A percentile compares a stretch with the other conserved stretches of the same genome.
Evolutionary conservation across 1,140 invertebrate genomes (phyloP).

Genomic region (Polypedilum pembai): DNA sequence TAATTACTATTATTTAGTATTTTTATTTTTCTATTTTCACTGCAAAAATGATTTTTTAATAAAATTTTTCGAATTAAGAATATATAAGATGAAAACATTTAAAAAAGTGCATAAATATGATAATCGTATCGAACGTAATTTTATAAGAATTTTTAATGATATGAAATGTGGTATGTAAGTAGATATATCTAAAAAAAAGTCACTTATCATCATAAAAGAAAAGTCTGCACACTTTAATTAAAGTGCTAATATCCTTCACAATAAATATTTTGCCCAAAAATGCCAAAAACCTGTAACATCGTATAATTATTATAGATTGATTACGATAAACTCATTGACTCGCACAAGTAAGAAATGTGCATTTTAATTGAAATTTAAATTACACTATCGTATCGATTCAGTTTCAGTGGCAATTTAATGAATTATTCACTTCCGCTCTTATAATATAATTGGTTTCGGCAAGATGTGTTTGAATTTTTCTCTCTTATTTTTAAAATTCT

Average conservation of each 20-base stretch:
- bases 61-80: too few species aligned
- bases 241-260: slow-evolving; percentile 12
- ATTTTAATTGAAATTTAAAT: slow-evolving; percentile 20
- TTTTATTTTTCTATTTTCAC: too few species aligned
- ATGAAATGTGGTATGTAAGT: too few species aligned
- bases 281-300: slow-evolving; percentile 2
- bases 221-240: neutral
- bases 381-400: slow-evolving; percentile 5
- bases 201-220: too few species aligned
- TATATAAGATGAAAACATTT: too few species aligned
- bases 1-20: too few species aligned
- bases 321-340: slow-evolving; percentile 12
- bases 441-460: slow-evolving; percentile 1
- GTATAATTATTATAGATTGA: slow-evolving; percentile 14
- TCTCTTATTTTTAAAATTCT: neutral
- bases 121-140: too few species aligned
- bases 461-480: neutral
- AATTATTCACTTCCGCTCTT: slow-evolving; percentile 6
- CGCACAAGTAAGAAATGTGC: slow-evolving; percentile 8
- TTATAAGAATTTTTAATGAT: too few species aligned
- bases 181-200: too few species aligned
- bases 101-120: too few species aligned
- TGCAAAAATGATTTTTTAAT: too few species aligned
- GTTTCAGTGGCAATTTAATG: slow-evolving; percentile 17
- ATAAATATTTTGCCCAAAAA: neutral